Evolutionary conservation across 2,797 vertebrate species (phyloP), one percentile per base, ranked within the genome.

Genomic region (Sebastes vulpes): DNA sequence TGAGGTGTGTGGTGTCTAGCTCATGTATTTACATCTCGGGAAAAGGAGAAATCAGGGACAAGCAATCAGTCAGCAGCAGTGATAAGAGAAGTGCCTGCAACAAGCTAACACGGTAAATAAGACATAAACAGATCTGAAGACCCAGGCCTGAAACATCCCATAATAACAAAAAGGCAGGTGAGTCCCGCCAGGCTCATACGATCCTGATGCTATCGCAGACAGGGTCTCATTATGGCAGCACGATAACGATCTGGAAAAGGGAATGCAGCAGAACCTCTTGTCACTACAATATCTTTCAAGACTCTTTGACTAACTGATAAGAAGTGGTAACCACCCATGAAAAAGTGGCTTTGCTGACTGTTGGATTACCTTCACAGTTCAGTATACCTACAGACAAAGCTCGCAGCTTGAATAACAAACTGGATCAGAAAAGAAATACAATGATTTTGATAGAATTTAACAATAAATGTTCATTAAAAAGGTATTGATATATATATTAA

Each of bases 141-240:
- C 69, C 18, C 53, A 64, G 56, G 64, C 63, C 71, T 79, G 78
- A 88, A 90, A 82, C 48, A 72, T 67, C 31, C 53, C 56, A 71
- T 80, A 79, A 83, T 80, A 81, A 89, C 61, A 63, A 82, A 88
- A 83, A 79, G 66, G 79, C 87, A 90, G 75, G 84, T 83, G 58
- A 87, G 81, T 91, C 82, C 79, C 32, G 70, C 38, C 81, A 73
- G 28, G 20, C 80, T 77, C 72, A 85, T 85, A 65, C 54, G 90
- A 85, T 92, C 84, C 72, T 53, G 92, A 93, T 94, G 63, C 60
- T 92, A 95, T 95, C 93, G 12, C 23, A 67, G 65, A 63, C 54
- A 69, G 60, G 60, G 78, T 63, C 80, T 91, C 56, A 50, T 86
- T 84, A 84, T 74, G 25, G 71, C 60, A n/a, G 57, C 32, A 56